These are phyloP conservation scores for Parelbella ahira DNA, from an alignment of 2,888 invertebrate genomes.

Conservation along the genomic window DNA sequence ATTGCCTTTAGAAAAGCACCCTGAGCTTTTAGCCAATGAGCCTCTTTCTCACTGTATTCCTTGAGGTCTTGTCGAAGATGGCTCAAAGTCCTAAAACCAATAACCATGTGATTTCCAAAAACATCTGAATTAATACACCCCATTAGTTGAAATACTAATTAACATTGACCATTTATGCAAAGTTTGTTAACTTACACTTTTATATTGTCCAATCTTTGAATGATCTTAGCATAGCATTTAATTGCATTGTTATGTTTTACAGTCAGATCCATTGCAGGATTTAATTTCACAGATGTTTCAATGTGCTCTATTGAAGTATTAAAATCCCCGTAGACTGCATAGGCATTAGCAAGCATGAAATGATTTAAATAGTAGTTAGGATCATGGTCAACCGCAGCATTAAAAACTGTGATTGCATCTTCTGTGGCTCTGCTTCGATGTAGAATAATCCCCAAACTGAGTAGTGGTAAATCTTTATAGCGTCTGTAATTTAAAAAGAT, in stretches of 20 bases:
- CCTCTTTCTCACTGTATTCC: conserved; percentile 46
- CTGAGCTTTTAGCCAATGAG: conserved; percentile 54
- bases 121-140: too few species aligned
- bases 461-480: conserved; percentile 85
- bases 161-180: too few species aligned
- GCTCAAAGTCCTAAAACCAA: conserved; percentile 41
- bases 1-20: conserved; percentile 57
- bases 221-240: conserved; percentile 80
- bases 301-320: conserved; percentile 82
- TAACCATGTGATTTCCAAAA: neutral
- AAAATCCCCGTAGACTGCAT: conserved; percentile 85
- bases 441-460: conserved; percentile 87
- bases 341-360: conserved; percentile 86
- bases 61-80: conserved; percentile 46
- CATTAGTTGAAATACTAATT: too few species aligned
- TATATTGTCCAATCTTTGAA: conserved; percentile 72
- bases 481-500: conserved; percentile 68
- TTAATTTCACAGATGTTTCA: conserved; percentile 83
- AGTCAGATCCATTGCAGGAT: conserved; percentile 82
- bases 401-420: conserved; percentile 86
- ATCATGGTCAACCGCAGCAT: conserved; percentile 86
- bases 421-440: conserved; percentile 84
- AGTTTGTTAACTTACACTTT: conserved; percentile 82
- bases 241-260: conserved; percentile 83
- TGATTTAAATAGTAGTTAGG: conserved; percentile 81